Conservation (phyloP, 1,140 invertebrate genomes). For the Phymorhynchus buccinoides region DNA sequence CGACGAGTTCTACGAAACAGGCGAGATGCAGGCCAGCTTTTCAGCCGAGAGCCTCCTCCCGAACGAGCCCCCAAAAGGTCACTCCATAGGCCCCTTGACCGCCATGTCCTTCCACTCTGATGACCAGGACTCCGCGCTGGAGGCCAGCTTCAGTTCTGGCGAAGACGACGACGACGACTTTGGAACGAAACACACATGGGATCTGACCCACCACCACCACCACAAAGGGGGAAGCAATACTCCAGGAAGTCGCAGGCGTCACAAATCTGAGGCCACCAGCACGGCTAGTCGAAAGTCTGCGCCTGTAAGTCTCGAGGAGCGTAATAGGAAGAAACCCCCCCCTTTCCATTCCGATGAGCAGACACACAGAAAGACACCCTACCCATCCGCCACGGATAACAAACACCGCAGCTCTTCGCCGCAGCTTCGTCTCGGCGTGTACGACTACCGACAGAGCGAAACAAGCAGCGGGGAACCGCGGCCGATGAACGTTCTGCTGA, state of each 20-base stretch:
- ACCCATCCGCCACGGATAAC: not conserved
- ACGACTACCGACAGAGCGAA: not conserved
- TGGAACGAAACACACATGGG: not conserved
- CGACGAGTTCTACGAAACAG: slow-evolving; percentile 6
- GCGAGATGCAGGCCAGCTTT: slow-evolving; percentile 20
- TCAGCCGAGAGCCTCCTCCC: slow-evolving; percentile 7
- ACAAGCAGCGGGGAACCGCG: not conserved
- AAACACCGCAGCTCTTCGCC: not conserved
- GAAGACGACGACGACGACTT: not conserved
- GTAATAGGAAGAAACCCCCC: not conserved
- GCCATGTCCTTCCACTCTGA: slow-evolving; percentile 22
- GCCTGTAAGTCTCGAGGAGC: not conserved
- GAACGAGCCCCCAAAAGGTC: not conserved
- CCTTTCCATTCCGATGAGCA: not conserved
- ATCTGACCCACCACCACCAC: not conserved
- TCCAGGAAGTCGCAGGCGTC: not conserved
- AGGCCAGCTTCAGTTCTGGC: slow-evolving; percentile 23
- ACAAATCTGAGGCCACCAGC: not conserved
- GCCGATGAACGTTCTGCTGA: not conserved
- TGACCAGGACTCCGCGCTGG: slow-evolving; percentile 1
- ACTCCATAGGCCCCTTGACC: not conserved
- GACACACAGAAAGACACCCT: not conserved
- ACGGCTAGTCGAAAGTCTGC: not conserved
- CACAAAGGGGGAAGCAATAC: not conserved
- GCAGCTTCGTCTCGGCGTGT: not conserved